Evolutionary conservation across 1,140 invertebrate species (phyloP).

Genomic region (Panagrolaimus sp.): DNA sequence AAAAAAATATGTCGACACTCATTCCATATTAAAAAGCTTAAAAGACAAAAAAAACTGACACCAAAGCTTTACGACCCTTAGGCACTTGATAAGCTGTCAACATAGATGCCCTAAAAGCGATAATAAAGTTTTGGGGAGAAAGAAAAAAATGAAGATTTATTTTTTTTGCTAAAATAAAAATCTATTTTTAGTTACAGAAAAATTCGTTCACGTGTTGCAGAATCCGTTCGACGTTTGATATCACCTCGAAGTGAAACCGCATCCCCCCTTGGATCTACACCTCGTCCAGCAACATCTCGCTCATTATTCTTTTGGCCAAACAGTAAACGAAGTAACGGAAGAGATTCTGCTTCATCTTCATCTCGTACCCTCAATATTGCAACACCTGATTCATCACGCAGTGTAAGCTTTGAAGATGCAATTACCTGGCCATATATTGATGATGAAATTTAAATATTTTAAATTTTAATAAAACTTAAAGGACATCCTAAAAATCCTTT

Average conservation of each 20-base stretch:
- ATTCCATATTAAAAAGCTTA: too few relatives aligned
- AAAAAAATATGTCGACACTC: too few relatives aligned
- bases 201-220: constrained; percentile 8
- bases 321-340: background rate
- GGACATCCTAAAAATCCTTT: too few relatives aligned
- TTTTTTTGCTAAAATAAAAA: too few relatives aligned
- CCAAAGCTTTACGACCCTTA: too few relatives aligned
- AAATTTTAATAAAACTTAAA: too few relatives aligned
- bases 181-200: constrained; percentile 2
- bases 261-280: constrained; percentile 7
- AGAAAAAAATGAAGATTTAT: too few relatives aligned
- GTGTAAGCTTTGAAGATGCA: constrained; percentile 30
- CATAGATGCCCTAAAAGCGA: too few relatives aligned
- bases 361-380: constrained; percentile 9
- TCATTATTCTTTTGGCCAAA: constrained; percentile 9
- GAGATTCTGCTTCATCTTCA: background rate
- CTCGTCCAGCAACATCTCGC: background rate
- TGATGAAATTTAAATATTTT: constrained; percentile 15
- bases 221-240: constrained; percentile 11
- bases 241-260: background rate
- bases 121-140: too few relatives aligned
- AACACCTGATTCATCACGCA: constrained; percentile 33
- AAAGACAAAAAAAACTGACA: too few relatives aligned
- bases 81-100: too few relatives aligned
- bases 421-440: constrained; percentile 32